A percentile compares a stretch with the other conserved stretches of the same genome.
Evolutionary conservation across 2,888 invertebrate species (phyloP).

Genomic region (Suillia variegata): DNA sequence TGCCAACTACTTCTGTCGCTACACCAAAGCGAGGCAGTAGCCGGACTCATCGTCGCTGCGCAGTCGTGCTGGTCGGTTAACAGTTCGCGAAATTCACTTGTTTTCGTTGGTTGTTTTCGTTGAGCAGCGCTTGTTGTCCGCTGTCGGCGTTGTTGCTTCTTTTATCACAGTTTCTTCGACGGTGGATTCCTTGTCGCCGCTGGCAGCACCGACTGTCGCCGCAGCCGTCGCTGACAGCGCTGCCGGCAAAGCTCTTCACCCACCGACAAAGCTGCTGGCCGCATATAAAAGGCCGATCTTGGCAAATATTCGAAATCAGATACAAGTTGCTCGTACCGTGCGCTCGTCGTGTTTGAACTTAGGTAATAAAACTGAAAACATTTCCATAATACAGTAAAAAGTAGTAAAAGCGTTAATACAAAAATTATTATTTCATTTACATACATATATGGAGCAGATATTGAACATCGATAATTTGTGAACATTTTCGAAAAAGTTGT

Average conservation of each 20-base stretch:
- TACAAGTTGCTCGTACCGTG: constrained; percentile 45
- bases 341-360: constrained; percentile 35
- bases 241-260: neutral
- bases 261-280: neutral
- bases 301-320: constrained; percentile 49
- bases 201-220: neutral
- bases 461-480: too few relatives aligned
- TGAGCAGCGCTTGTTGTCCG: too few relatives aligned
- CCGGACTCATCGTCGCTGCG: too few relatives aligned
- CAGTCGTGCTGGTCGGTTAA: too few relatives aligned
- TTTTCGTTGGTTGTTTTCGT: neutral
- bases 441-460: too few relatives aligned
- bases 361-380: neutral
- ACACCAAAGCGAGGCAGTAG: neutral
- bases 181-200: neutral
- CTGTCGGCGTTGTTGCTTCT: neutral
- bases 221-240: neutral
- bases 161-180: neutral
- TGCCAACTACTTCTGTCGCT: neutral
- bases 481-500: too few relatives aligned
- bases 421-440: too few relatives aligned
- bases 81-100: neutral
- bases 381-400: too few relatives aligned
- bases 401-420: too few relatives aligned
- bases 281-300: constrained; percentile 40